Percentiles rank a stretch among this genome's conserved stretches.
Evolutionary conservation across 2,113 vertebrate species (phyloP).

Genomic region (Chroicocephalus ridibundus): DNA sequence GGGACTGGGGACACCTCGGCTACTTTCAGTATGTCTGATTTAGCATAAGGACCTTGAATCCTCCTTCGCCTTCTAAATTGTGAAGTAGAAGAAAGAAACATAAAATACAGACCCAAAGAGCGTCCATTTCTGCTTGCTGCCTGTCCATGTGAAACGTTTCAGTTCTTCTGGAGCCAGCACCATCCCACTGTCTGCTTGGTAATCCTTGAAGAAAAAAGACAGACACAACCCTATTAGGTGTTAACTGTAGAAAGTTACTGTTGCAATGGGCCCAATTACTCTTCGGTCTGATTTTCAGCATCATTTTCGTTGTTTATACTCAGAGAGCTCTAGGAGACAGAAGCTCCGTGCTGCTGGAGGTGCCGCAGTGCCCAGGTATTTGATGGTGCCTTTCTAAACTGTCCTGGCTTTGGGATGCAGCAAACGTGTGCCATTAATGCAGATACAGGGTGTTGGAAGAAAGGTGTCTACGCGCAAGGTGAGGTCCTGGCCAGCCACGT

Average conservation of each 20-base stretch:
- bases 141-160: conserved; percentile 78
- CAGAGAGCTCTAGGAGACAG: not conserved
- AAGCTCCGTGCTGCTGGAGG: not conserved
- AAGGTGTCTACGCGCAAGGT: not conserved
- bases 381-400: not conserved
- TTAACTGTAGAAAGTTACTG: not conserved
- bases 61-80: not conserved
- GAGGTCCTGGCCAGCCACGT: not conserved
- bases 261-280: not conserved
- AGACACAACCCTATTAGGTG: not conserved
- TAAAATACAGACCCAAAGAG: conserved; percentile 67
- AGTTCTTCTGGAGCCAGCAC: conserved; percentile 84
- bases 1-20: not conserved
- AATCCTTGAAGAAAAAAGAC: conserved; percentile 73
- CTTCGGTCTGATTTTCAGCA: not conserved
- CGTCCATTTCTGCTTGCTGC: conserved; percentile 70
- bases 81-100: not conserved
- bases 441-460: not conserved
- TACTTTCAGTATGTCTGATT: not conserved
- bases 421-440: not conserved
- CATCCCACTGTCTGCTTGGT: conserved; percentile 82
- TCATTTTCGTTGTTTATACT: not conserved
- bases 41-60: not conserved
- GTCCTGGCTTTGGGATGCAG: not conserved
- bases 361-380: not conserved